Evolutionary conservation across 2,113 vertebrate genomes (phyloP).

Genomic region (Amphiprion ocellaris): DNA sequence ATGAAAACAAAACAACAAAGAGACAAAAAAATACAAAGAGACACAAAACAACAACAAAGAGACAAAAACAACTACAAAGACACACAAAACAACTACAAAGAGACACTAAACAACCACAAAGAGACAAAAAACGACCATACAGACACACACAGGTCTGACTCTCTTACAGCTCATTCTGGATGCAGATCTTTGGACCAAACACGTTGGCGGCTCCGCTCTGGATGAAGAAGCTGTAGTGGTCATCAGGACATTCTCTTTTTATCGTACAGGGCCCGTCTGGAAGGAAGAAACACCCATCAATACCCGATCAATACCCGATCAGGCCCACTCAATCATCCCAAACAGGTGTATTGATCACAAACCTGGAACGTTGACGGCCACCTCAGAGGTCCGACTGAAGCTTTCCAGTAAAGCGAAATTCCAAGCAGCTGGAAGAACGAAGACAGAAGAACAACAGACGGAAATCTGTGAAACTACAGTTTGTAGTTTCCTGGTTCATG

Average conservation of each 20-base stretch:
- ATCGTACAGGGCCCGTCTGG: conserved; percentile 76
- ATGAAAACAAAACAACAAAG: too few species aligned
- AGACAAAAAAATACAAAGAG: too few species aligned
- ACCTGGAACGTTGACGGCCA: neutral
- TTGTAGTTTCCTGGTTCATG: too few species aligned
- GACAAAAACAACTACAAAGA: too few species aligned
- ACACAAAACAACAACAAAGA: too few species aligned
- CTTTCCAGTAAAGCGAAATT: rapidly evolving
- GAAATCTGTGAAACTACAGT: too few species aligned
- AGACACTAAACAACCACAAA: too few species aligned
- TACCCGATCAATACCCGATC: neutral
- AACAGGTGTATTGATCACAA: neutral
- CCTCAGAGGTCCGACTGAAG: rapidly evolving
- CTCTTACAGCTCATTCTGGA: conserved; percentile 88
- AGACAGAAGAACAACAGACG: neutral
- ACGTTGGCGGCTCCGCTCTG: conserved; percentile 92
- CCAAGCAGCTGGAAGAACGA: neutral
- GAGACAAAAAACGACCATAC: too few species aligned
- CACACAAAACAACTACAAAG: neutral
- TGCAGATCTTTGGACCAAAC: conserved; percentile 90
- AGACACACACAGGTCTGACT: neutral
- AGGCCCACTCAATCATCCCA: rapidly evolving
- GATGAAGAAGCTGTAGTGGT: conserved; percentile 91
- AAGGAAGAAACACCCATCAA: neutral
- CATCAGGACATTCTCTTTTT: conserved; percentile 84